Evolutionary conservation across 2,797 vertebrate genomes (phyloP), one percentile per base, ranked within the genome.

Genomic region (Ptychadena robeensis): DNA sequence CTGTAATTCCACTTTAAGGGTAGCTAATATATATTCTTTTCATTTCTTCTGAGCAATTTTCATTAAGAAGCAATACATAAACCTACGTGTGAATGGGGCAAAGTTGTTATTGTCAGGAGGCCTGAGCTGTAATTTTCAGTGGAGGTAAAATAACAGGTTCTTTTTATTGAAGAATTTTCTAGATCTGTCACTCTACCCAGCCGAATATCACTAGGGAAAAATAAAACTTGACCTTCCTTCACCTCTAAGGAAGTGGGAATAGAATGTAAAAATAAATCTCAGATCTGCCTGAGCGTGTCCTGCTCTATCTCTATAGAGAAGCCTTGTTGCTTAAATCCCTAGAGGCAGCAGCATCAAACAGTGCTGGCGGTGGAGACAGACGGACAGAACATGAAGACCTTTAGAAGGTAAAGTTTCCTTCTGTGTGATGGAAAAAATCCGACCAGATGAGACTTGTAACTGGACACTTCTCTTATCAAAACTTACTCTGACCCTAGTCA

Each of bases 241-340:
- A 78, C 81, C 73, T 77, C 18, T 30, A 64, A 83, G 74, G 68
- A 83, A 22, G 44, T 72, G 15, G 37, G 40, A 66, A 65, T 15
- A 78, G 73, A 66, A 83, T 57, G 48, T 53, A 83, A 83, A 83
- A 71, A 78, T 78, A 83, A 71, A 83, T 78, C 67, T 64, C 59
- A 34, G 70, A 68, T 63, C 72, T 59, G 71, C 61, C 28, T 61
- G 57, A 73, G 14, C 38, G 44, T 34, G 27, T 38, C 73, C 37
- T 63, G 34, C 53, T 76, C 4, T 27, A 31, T 70, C 57, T 63
- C n/a, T 38, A 78, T 35, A 78, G 74, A 83, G 44, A n/a, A 11
- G 27, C 72, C 74, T 83, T 77, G 74, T 83, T 78, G 38, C 22
- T 35, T 10, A 53, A 30, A 35, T 72, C 74, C 66, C 73, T 11